Evolutionary conservation across 2,888 invertebrate genomes (phyloP).

Genomic region (Napeogenes inachia): DNA sequence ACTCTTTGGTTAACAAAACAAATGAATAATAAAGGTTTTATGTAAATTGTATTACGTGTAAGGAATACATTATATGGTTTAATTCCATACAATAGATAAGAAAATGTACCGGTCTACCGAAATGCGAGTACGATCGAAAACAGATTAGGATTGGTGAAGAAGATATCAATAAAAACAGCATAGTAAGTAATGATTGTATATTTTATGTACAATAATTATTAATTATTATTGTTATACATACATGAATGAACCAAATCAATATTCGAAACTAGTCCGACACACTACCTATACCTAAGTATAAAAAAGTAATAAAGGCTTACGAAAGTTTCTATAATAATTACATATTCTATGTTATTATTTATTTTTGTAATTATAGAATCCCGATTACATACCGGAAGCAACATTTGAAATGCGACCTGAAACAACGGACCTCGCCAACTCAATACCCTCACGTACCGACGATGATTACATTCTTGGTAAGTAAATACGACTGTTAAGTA

Average conservation of each 20-base stretch:
- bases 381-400: conserved; percentile 50
- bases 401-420: conserved; percentile 58
- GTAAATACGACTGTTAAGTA: not conserved
- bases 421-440: conserved; percentile 26
- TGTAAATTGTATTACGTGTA: too few species aligned
- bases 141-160: not conserved
- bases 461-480: conserved; percentile 34
- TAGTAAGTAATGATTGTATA: conserved; percentile 17
- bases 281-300: too few species aligned
- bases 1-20: too few species aligned
- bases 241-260: too few species aligned
- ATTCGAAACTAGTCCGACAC: too few species aligned
- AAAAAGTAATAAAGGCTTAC: too few species aligned
- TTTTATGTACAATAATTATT: too few species aligned
- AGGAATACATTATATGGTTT: not conserved
- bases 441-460: conserved; percentile 36
- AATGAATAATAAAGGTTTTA: too few species aligned
- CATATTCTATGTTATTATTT: not conserved
- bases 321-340: too few species aligned
- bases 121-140: conserved; percentile 37
- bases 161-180: conserved; percentile 23
- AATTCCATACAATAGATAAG: conserved; percentile 44
- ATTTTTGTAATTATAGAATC: conserved; percentile 17
- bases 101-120: conserved; percentile 53
- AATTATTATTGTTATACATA: too few species aligned